Evolutionary conservation across 2,888 invertebrate genomes (phyloP), one percentile per base, ranked within the genome.

Genomic region (Notodonta ziczac): DNA sequence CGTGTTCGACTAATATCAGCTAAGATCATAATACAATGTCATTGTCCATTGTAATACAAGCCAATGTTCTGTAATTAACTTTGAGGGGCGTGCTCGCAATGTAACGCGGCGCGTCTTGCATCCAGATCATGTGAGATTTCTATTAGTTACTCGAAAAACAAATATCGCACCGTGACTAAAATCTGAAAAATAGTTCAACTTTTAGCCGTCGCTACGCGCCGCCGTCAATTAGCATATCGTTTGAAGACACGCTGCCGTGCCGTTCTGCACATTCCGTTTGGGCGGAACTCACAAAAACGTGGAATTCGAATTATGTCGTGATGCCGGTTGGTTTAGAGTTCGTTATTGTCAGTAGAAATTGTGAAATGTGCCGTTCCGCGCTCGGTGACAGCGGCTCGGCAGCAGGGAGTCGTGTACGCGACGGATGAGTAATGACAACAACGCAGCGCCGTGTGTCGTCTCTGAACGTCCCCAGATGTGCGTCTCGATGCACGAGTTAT

Each of bases 381-480:
- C 78, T 76, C 74, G 76, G 75, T 78, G 80, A 84, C 75, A 76
- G 79, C 77, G 72, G 73, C 16, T 8, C 54, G 54, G 77, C 79
- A 81, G 83, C 78, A 84, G 83, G 83, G 84, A 89, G 89, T 88
- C 87, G 89, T 90, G 89, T 88, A 84, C 86, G 83, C 87, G 92
- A 90, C 91, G 90, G 83, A 92, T 92, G 92, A 93, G 90, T 93
- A 92, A 93, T 93, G 91, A 89, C 90, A 91, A 91, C 90, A 91
- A 86, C 86, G 87, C 85, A 86, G 82, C 80, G 84, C 82, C 86
- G 87, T 87, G 82, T 86, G 85, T 85, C 86, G 85, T 87, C 87
- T 86, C 75, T 81, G 83, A 89, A 85, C 83, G 86, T 80, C 86
- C 84, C 85, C 91, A 91, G 89, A 91, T 92, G 90, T 87, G 86